Evolutionary conservation across 2,113 vertebrate species (phyloP), one percentile per base, ranked within the genome.

Genomic region (Pleuronectes platessa): DNA sequence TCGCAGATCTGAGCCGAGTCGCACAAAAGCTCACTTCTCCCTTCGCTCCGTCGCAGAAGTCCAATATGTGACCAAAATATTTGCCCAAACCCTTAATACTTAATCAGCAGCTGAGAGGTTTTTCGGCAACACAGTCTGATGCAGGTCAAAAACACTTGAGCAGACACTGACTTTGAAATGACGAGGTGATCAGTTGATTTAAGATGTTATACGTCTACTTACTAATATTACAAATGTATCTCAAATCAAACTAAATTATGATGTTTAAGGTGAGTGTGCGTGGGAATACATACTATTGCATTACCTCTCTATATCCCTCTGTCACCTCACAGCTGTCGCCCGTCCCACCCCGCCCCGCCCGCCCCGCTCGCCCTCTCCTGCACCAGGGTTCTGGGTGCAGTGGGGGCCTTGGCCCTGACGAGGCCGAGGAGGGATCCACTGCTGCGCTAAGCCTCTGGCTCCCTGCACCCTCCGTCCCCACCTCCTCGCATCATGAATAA

Each of bases 401-500:
- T 68, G 84, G 85, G 89, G 88, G 88, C 82, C 76, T 81, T 72
- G 83, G 85, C 87, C 89, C 79, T 75, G 87, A 80, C 84, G 31
- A 85, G 89, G 81, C 86, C 74, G 85, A 91, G 90, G 85, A 85
- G 93, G 92, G 92, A 93, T 87, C 83, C 89, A 91, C 92, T 88
- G 92, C 92, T 92, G 90, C 71, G 91, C 86, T 94, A 95, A 94
- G 94, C 93, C 89, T 88, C 92, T 90, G 83, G 89, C 93, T 93
- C 89, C 26, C 91, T 90, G 90, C 86, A 90, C 74, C 70, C 85
- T 77, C 74, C 73, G 84, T 77, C 81, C 83, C 88, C 86, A 88
- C 85, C 84, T 89, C 82, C 86, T 90, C 78, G 31, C 82, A 81
- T 93, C 90, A 94, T 95, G 94, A 94, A 95, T 94, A 94, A 95